These are phyloP conservation scores for Carterocephalus palaemon DNA, from an alignment of 2,888 invertebrate species.

Conservation along the genomic window DNA sequence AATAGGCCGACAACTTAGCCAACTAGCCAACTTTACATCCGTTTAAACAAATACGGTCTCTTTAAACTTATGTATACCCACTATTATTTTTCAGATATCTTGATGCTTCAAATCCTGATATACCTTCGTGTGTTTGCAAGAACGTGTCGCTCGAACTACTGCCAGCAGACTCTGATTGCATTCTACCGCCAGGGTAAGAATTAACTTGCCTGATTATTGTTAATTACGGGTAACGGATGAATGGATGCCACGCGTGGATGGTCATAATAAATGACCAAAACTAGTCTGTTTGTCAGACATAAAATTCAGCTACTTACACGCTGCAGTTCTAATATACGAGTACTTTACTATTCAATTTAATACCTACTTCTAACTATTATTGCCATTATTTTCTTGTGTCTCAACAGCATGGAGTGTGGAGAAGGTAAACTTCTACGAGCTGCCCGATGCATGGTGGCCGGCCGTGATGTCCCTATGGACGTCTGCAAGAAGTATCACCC, in stretches of 20 bases:
- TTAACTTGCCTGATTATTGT: not conserved
- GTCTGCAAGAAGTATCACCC: conserved; percentile 71
- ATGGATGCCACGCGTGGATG: not conserved
- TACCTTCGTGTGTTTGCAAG: conserved; percentile 64
- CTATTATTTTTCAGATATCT: conserved; percentile 48
- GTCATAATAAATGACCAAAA: too few species aligned
- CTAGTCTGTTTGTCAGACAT: too few species aligned
- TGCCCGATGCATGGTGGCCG: conserved; percentile 61
- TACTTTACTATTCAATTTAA: not conserved
- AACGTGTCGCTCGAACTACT: conserved; percentile 62
- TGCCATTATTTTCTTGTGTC: too few species aligned
- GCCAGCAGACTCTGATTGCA: conserved; percentile 67
- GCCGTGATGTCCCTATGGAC: conserved; percentile 66
- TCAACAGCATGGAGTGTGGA: conserved; percentile 65
- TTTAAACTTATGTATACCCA: too few species aligned
- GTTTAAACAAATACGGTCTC: too few species aligned
- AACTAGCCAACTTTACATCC: too few species aligned
- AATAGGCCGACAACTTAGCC: too few species aligned
- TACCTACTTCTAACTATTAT: conserved; percentile 4
- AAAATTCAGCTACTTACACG: too few species aligned
- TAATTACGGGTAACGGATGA: not conserved
- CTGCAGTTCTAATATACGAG: too few species aligned
- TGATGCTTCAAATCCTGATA: conserved; percentile 62
- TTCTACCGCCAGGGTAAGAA: conserved; percentile 61
- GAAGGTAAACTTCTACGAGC: conserved; percentile 63